Base-by-base conservation (phyloP, 2,888 invertebrate species). In the Dryobotodes eremita region DNA sequence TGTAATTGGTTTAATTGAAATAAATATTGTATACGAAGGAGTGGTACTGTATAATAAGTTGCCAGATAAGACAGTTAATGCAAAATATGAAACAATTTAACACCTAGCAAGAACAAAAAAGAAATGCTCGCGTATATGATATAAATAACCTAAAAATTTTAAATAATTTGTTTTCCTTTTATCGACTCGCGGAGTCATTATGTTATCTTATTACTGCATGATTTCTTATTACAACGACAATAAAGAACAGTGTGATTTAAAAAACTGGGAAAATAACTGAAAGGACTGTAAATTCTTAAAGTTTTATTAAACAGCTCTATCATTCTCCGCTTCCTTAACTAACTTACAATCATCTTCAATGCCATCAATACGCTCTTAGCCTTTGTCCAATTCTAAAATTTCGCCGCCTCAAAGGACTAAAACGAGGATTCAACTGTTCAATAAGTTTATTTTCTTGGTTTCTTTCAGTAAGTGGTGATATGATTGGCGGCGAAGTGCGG, bases 401-500 rank as follows among this genome's bases (percentile, higher is more conserved):
- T 53, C 26, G 57, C 83, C 71, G 74, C 26, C 71, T 69, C 71
- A 71, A 86, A 86, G 61, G 75, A 61, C 55, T 36, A 77, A 82
- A 88, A 65, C 85, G 82, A 73, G 64, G 69, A 61, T 79, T 70
- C 70, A 55, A 75, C 66, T 26, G 78, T 87, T 83, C 79, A 80
- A 84, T 83, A 36, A 59, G 59, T 70, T 57, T 57, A 57, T 70
- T 70, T 55, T 59, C 36, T 59, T 42, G 50, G 0, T 31, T 50
- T 70, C 7, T 42, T 85, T 83, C 79, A 81, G 84, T 84, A 87
- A 82, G 78, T 87, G 86, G 89, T 92, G 92, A 94, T 92, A 92
- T 94, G 94, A 94, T 94, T 94, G 93, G 91, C 91, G 92, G 91
- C 89, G 92, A 91, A 85, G 90, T 85, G 91, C 92, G 90, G 91